Evolutionary conservation across 2,888 invertebrate genomes (phyloP), one percentile per base, ranked within the genome.

Genomic region (Cactoblastis cactorum): DNA sequence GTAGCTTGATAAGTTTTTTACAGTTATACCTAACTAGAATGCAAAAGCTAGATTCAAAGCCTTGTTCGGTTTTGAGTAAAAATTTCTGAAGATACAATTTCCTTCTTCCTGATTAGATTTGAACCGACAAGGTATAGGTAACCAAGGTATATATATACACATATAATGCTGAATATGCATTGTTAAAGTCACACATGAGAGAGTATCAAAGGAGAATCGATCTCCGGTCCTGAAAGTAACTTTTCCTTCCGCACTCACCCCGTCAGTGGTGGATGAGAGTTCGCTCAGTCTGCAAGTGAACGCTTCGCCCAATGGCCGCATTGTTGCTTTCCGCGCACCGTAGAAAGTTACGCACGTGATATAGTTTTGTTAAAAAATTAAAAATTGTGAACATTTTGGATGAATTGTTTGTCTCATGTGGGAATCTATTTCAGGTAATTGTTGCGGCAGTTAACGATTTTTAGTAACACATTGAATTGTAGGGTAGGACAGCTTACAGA

Each of bases 301-400:
- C 80, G 66, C 63, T 65, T 54, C 61, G 65, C 55, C 66, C 61
- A 53, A 63, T 63, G 77, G 76, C 72, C 47, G 50, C 61, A 69
- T 77, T 54, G 57, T 55, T 45, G 45, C 49, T 45, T 45, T 49
- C 32, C 50, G 62, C 68, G 66, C 66, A 67, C 71, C 66, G 64
- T 74, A 68, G 65, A 71, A 69, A 67, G 67, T 68, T 63, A 58
- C 67, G 69, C 62, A 62, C 54, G 55, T 55, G 9, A 28, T 9
- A 28, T 5, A 5, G 28, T 28, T 28, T 28, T 9, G 8, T 6
- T 6, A 9, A n/a, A n/a, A n/a, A 2, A 28, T 4, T 2, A 37
- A 38, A 35, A 17, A 24, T 37, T 48, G 47, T 15, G 12, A 6
- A 33, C 12, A 33, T 38, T 28, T 22, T 28, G 47, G 35, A 43